Evolutionary conservation across 92 coral and sea anemone species (phyloP).

Genomic region (Nematostella vectensis): DNA sequence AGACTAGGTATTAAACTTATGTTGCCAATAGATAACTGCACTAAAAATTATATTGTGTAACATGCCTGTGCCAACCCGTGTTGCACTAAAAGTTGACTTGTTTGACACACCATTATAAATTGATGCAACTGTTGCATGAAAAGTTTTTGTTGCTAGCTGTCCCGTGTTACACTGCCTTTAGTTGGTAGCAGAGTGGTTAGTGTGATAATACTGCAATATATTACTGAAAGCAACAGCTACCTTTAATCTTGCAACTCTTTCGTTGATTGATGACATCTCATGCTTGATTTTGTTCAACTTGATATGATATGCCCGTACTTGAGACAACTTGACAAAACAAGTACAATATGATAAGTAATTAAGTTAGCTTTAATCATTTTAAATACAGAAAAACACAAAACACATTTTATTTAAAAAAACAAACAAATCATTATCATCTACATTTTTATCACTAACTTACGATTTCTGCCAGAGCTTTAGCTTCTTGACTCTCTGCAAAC

Average conservation of each 20-base stretch:
- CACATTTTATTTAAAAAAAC: not conserved
- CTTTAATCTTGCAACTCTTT: conserved; percentile 73
- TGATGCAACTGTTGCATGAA: too few species aligned
- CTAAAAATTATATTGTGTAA: too few species aligned
- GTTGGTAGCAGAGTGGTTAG: too few species aligned
- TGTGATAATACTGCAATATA: too few species aligned
- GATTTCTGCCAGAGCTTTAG: conserved; percentile 68
- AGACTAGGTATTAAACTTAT: too few species aligned
- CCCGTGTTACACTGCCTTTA: too few species aligned
- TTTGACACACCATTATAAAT: too few species aligned
- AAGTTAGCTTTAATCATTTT: not conserved
- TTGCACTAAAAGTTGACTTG: too few species aligned
- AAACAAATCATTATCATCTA: not conserved
- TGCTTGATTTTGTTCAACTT: conserved; percentile 65
- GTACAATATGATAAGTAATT: not conserved
- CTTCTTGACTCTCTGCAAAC: conserved; percentile 73
- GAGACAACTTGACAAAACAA: conserved; percentile 51
- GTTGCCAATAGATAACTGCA: too few species aligned
- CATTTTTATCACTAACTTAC: conserved; percentile 26
- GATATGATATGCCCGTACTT: conserved; percentile 62
- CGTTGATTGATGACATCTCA: conserved; percentile 81
- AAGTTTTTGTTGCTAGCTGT: too few species aligned
- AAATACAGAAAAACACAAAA: not conserved
- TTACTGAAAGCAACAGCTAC: conserved; percentile 23
- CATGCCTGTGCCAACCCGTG: too few species aligned